phyloP scores from a whole-genome alignment of 2,113 vertebrate species.

The Canis aureus region DNA sequence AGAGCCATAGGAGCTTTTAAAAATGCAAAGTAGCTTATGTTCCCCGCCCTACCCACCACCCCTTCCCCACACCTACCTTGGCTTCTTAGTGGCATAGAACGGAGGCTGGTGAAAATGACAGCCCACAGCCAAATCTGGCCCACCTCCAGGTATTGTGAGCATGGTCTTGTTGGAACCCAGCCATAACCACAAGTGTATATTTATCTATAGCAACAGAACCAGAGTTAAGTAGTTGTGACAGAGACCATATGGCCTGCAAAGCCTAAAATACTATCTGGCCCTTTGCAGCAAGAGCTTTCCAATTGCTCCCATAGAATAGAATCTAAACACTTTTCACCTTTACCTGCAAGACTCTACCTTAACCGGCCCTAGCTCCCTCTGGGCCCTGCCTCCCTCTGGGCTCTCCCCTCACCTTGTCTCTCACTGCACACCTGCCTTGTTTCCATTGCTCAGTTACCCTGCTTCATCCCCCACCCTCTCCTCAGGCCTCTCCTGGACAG shows the following conservation, averaged over 20 bases:
- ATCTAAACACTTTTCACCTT: neutral
- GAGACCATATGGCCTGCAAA: neutral
- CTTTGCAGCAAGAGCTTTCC: neutral
- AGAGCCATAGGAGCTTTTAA: neutral
- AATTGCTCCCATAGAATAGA: neutral
- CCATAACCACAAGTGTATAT: accelerated
- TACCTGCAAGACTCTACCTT: accelerated
- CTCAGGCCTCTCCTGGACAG: accelerated
- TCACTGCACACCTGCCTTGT: neutral
- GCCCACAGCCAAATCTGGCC: accelerated
- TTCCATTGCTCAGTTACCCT: neutral
- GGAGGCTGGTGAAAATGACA: no score
- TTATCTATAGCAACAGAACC: neutral
- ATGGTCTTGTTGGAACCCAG: neutral
- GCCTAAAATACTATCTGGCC: neutral
- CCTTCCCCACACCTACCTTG: accelerated
- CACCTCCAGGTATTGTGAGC: neutral
- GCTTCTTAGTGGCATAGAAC: neutral
- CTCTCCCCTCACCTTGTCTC: neutral
- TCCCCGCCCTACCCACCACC: accelerated
- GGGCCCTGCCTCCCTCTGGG: accelerated
- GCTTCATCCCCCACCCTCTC: accelerated
- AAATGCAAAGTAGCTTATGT: accelerated
- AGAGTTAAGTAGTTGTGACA: no score
- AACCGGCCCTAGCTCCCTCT: neutral